Evolutionary conservation across 2,113 vertebrate genomes (phyloP), one percentile per base, ranked within the genome.

Genomic region (Psilopsiagon aymara): DNA sequence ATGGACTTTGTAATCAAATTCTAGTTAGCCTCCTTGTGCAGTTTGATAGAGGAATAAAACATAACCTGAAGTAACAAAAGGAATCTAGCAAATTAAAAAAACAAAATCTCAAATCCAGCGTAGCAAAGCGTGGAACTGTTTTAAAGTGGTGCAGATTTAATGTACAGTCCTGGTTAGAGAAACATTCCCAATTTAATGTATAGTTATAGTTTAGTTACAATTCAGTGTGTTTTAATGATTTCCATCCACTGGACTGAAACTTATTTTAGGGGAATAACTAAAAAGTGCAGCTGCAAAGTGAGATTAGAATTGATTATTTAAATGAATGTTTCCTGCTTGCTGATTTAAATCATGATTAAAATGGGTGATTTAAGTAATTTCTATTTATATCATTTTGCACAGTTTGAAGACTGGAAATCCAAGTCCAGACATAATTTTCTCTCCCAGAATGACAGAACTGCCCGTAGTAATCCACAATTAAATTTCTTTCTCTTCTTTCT

Each of bases 271-370:
- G 90, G 91, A 97, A 91, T 91, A 88, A 28, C 28, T 76, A 85
- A 92, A 86, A 96, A 85, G 67, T 96, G 73, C 87, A 90, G 82
- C 93, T 97, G 91, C 93, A 94, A 90, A 96, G 57, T 63, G 66
- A 85, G 92, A 96, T 96, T 97, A 93, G 90, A 94, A 93, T 88
- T 91, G 90, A 96, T 96, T 97, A 95, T 95, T 95, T 95, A 94
- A 96, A 97, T 95, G 70, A 96, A 88, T 77, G 76, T 82, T 96
- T 97, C 94, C 95, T 93, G 93, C 87, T 90, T 90, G 67, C 82
- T 96, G 95, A 93, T 96, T 95, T 96, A 94, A 91, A 74, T 95
- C 53, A 33, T 85, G 67, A 93, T 92, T 96, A 93, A 89, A 96
- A 88, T 8, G 31, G 23, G 31, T 93, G 90, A 90, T 88, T 82